phyloP scores from a whole-genome alignment of 2,797 vertebrate genomes.

The Zalophus californianus region DNA sequence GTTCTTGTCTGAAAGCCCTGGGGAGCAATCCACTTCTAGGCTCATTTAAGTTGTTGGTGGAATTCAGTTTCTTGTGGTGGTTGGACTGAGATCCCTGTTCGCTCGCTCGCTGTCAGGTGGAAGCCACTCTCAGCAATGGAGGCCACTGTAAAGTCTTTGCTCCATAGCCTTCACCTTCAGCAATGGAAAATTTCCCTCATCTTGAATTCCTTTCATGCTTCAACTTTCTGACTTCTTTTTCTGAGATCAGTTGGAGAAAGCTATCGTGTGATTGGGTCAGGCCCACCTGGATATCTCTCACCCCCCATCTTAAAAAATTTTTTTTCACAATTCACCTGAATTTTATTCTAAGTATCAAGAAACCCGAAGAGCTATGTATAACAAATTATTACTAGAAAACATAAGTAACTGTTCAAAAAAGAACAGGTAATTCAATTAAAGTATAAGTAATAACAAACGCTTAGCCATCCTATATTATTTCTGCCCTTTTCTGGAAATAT shows the following conservation, averaged over 20 bases:
- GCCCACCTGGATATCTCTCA: not conserved
- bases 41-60: not conserved
- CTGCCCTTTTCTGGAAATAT: slow-evolving; percentile 58
- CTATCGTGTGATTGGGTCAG: not conserved
- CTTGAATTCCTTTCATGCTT: not conserved
- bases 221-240: not conserved
- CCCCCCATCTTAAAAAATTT: not conserved
- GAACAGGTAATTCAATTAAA: not conserved
- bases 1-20: not conserved
- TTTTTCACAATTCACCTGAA: not conserved
- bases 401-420: slow-evolving; percentile 32
- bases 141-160: not conserved
- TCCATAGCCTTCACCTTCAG: not conserved
- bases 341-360: slow-evolving; percentile 37
- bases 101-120: not conserved
- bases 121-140: not conserved
- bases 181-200: not conserved
- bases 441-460: slow-evolving; percentile 1
- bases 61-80: not conserved
- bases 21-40: not conserved
- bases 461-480: slow-evolving; percentile 68
- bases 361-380: slow-evolving; percentile 32
- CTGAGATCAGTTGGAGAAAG: not conserved
- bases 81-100: not conserved
- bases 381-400: slow-evolving; percentile 29